These are phyloP conservation scores for Zaprionus obscuricornis DNA, from an alignment of 2,888 invertebrate species.

Conservation along the genomic window DNA sequence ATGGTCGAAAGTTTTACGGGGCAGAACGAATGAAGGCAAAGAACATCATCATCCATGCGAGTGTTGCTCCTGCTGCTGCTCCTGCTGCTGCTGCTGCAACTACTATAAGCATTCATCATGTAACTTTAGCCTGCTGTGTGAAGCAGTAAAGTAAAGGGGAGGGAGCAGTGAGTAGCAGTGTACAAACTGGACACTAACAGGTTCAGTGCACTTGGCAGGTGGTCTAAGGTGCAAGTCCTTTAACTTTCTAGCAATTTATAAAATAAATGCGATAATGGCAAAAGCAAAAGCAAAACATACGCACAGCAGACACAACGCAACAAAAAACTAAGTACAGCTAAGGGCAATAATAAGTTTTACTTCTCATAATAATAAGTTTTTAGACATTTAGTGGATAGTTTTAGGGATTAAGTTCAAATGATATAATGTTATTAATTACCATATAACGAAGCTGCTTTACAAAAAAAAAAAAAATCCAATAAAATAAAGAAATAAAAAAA, in stretches of 20 bases:
- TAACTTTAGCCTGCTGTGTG: constrained; percentile 34
- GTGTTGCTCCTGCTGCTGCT: too few relatives aligned
- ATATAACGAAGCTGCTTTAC: too few relatives aligned
- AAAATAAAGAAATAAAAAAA: too few relatives aligned
- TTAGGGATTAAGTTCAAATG: neutral
- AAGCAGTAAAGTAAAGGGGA: neutral
- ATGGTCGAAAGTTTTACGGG: constrained; percentile 60
- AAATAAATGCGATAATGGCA: constrained; percentile 40
- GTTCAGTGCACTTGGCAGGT: constrained; percentile 44
- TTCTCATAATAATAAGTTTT: neutral
- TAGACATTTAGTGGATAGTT: neutral
- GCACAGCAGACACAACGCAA: too few relatives aligned
- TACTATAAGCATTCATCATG: constrained; percentile 55
- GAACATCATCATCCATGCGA: too few relatives aligned
- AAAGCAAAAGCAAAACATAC: constrained; percentile 3
- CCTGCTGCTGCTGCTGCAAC: too few relatives aligned
- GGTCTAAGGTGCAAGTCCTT: constrained; percentile 31
- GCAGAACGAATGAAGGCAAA: neutral
- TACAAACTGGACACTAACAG: constrained; percentile 25
- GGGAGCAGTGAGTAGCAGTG: neutral
- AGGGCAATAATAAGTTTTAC: neutral
- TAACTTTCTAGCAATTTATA: constrained; percentile 34
- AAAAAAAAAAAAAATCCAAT: too few relatives aligned
- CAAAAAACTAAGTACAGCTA: neutral
- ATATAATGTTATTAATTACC: too few relatives aligned